Evolutionary conservation across 2,113 vertebrate species (phyloP).

Genomic region (Phoenicopterus ruber): DNA sequence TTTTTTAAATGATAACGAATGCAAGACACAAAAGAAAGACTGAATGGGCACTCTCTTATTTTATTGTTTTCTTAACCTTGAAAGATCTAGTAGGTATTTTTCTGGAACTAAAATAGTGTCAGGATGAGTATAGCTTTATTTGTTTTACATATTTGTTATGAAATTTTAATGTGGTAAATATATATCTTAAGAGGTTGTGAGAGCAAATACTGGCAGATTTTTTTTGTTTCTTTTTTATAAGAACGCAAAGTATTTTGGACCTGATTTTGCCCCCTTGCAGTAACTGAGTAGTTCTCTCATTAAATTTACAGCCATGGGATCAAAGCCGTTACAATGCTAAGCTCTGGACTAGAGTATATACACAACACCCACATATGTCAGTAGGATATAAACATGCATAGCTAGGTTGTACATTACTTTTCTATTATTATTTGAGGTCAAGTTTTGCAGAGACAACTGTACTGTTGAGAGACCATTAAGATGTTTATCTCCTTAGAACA

Average conservation of each 20-base stretch:
- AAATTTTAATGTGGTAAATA: background rate
- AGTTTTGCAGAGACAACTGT: background rate
- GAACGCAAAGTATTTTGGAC: background rate
- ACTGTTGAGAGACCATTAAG: background rate
- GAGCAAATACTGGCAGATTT: background rate
- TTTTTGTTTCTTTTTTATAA: background rate
- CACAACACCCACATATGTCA: background rate
- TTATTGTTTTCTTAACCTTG: slow-evolving; percentile 32
- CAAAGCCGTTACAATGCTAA: background rate
- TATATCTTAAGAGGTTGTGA: background rate
- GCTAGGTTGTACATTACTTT: background rate
- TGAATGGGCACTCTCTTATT: background rate
- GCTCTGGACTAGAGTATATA: background rate
- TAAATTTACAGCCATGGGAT: background rate
- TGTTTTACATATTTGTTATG: background rate
- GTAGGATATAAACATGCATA: background rate
- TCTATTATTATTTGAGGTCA: slow-evolving; percentile 47
- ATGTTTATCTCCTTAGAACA: slow-evolving; percentile 44
- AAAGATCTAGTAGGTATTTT: background rate
- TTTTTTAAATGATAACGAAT: background rate
- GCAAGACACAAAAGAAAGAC: background rate
- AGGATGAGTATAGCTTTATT: background rate
- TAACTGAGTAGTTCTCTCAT: background rate
- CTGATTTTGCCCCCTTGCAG: background rate
- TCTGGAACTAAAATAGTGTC: background rate